Evolutionary conservation across 2,888 invertebrate species (phyloP), one percentile per base, ranked within the genome.

Genomic region (Mesoligia furuncula): DNA sequence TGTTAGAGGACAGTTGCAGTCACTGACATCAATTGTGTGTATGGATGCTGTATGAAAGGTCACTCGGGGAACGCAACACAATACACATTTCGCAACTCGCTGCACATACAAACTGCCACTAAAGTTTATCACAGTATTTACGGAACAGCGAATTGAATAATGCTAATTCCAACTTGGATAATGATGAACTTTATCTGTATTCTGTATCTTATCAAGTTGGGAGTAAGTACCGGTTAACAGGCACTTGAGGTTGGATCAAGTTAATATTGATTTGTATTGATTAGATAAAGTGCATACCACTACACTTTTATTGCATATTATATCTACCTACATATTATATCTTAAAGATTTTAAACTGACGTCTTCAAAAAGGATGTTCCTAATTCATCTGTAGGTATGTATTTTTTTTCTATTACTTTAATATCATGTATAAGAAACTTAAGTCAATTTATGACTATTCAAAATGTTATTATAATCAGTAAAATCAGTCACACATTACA

Each of bases 71-170:
- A 88, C 86, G 87, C 86, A 84, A 79, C 73, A 76, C 87, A 85
- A 81, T 75, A 67, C 79, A 77, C 74, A 85, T 84, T 76, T 75
- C 64, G 73, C 79, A 80, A 85, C 73, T 86, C 88, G 70, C 61
- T 75, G 77, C 91, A 88, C 90, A 89, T 89, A 83, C 84, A 73
- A 78, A 61, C 80, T 42, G 59, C 83, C 81, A 84, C 83, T 81
- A 85, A 84, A 85, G 80, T 90, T 89, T 89, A 88, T 88, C 83
- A 85, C 82, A 76, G 81, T 77, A 75, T 59, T 79, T 73, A 74
- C 31, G 64, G 51, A 42, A 80, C 66, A 61, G 54, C 20, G 67
- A 80, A 85, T 87, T 88, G 87, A 88, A 86, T 88, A 83, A 84
- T 86, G 86, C 77, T 86, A 87, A 87, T 87, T 85, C 83, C 75